Conservation (phyloP, 2,113 vertebrate genomes). For the Fulmarus glacialis region DNA sequence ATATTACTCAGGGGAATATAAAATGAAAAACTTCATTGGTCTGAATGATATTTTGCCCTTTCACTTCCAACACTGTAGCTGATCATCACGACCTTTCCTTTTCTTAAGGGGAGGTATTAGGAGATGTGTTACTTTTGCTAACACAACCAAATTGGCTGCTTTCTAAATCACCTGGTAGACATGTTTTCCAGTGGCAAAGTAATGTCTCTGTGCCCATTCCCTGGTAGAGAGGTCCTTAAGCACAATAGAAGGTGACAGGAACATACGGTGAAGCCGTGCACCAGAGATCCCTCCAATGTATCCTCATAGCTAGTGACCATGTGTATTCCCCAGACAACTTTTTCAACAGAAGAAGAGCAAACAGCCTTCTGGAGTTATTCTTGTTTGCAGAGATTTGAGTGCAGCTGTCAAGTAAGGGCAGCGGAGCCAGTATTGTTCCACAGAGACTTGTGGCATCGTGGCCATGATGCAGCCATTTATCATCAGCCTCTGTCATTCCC, state of each 20-base stretch:
- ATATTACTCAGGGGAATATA: background rate
- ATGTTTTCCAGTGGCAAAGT: background rate
- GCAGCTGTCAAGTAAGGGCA: conserved; percentile 32
- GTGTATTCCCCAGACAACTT: background rate
- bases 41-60: background rate
- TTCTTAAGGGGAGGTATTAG: background rate
- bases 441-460: conserved; percentile 45
- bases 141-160: background rate
- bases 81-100: background rate
- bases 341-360: background rate
- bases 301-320: background rate
- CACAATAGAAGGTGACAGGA: background rate
- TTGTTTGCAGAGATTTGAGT: background rate
- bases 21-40: background rate
- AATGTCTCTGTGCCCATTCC: background rate
- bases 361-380: background rate
- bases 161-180: background rate
- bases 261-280: background rate
- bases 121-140: background rate
- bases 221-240: background rate
- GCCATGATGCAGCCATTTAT: conserved; percentile 41
- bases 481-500: conserved; percentile 41
- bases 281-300: background rate
- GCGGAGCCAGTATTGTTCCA: conserved; percentile 3
- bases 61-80: background rate